Conservation (phyloP, 2,888 invertebrate species). For the Notodonta ziczac region DNA sequence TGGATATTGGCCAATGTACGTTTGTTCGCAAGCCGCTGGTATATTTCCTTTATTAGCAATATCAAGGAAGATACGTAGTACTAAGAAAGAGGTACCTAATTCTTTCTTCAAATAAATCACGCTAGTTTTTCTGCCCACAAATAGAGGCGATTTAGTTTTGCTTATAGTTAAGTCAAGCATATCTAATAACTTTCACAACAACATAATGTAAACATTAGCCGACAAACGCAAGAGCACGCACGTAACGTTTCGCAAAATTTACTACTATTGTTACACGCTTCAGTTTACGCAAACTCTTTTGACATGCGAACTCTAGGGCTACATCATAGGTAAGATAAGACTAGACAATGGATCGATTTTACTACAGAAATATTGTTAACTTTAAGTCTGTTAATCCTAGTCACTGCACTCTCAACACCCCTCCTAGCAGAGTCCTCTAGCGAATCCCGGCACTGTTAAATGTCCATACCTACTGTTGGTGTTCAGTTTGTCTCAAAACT, state of each 20-base stretch:
- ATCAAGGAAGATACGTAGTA: not conserved
- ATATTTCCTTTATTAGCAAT: not conserved
- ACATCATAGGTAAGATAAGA: no score
- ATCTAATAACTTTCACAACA: not conserved
- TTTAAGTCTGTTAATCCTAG: not conserved
- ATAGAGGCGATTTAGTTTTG: no score
- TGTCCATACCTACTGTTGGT: not conserved
- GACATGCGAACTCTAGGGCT: not conserved
- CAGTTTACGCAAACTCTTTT: not conserved
- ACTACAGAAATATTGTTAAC: no score
- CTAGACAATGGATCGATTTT: no score
- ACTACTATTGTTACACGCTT: not conserved
- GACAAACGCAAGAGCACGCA: constrained; percentile 1
- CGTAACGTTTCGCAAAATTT: not conserved
- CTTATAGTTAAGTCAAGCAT: not conserved
- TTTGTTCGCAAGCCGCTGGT: not conserved
- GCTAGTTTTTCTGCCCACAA: no score
- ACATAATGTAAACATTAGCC: not conserved
- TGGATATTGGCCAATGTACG: not conserved
- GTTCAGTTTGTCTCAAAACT: not conserved
- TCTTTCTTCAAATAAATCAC: no score
- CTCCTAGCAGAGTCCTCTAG: not conserved
- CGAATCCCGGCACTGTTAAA: not conserved
- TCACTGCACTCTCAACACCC: not conserved
- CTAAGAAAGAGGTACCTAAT: no score